Base-by-base conservation (phyloP, 2,888 invertebrate species). In the Apodemia mormo region DNA sequence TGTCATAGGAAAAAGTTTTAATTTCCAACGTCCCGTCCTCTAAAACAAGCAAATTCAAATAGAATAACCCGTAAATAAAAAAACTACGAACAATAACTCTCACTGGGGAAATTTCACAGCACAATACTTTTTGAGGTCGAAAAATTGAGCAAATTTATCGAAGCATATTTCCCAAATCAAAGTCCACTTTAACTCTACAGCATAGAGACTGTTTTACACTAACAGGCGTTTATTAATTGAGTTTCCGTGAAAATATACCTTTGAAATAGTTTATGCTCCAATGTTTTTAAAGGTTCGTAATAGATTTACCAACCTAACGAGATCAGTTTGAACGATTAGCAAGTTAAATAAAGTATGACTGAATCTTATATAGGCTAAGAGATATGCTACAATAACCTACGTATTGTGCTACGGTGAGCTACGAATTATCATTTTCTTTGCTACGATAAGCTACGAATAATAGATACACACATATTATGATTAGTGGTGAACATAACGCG, bases 31-130 rank as follows among this genome's bases (percentile, higher is more conserved):
- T 22, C n/a, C 52, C 14, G n/a, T 54, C 14, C 52, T 49, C 14
- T 49, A 22, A 7, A 14, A 54, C 52, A 22, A 54, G 8, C 14
- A 29, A 33, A n/a, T 8, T n/a, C 37, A 64, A 64, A 64, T 33
- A 64, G 61, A 64, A 37, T 37, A 37, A 37, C 5, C 61, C 61
- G 14, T 64, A 64, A 64, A 54, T 22, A 54, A 54, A 54, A 54
- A 64, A 64, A 64, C 33, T 64, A 64, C 37, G 7, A 64, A 64
- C 61, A 64, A 64, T 64, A 64, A 64, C 14, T 64, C 61, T 64
- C 61, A n/a, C 61, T 61, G 61, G 61, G 61, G 61, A 64, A 64
- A 64, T 64, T 64, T 64, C 37, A 64, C 61, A 64, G 61, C 33
- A 14, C 61, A 64, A 64, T 64, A 64, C 61, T 64, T 64, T 64